These are phyloP conservation scores for Drosophila melanogaster DNA, from an alignment of 1,140 invertebrate genomes.

Conservation along the genomic window Release_6_plus_ISO1_MT NT_033779.5:9184501-9185000, in stretches of 20 bases:
- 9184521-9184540: constrained; percentile 8
- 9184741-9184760: constrained; percentile 23
- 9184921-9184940: constrained; percentile 60
- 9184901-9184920: constrained; percentile 26
- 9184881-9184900: constrained; percentile 25
- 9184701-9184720: constrained; percentile 2
- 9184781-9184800: constrained; percentile 1
- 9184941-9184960: constrained; percentile 45
- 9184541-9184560: constrained; percentile 7
- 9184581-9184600: constrained; percentile 28
- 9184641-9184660: constrained; percentile 54
- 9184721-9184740: not conserved
- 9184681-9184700: constrained; percentile 7
- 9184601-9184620: constrained; percentile 34
- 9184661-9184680: constrained; percentile 52
- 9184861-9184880: constrained; percentile 38
- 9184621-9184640: constrained; percentile 52
- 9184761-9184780: not conserved
- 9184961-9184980: no score
- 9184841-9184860: constrained; percentile 33
- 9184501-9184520: constrained; percentile 8
- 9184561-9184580: constrained; percentile 28
- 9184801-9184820: not conserved
- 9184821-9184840: constrained; percentile 8
- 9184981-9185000: constrained; percentile 27